These are phyloP conservation scores for Numenius phaeopus DNA, from an alignment of 2,797 vertebrate genomes.

Conservation along the genomic window DNA sequence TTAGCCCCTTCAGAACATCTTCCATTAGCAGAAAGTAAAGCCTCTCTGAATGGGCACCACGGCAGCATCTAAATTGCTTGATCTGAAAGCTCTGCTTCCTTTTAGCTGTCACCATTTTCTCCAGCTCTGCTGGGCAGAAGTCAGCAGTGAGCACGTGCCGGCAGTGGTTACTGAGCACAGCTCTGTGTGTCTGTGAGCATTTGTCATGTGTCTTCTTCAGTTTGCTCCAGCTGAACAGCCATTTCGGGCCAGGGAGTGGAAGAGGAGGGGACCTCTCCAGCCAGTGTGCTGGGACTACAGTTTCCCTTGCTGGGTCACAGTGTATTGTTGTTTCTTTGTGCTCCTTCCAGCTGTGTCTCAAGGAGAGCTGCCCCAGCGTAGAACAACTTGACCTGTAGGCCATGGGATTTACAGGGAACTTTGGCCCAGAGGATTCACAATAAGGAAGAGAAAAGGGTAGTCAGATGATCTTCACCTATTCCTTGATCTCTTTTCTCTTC, in stretches of 20 bases:
- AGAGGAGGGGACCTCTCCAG: background rate
- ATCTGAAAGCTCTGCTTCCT: background rate
- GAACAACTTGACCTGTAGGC: background rate
- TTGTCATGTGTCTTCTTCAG: background rate
- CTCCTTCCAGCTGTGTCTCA: background rate
- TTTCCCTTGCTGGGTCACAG: background rate
- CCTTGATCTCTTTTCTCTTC: background rate
- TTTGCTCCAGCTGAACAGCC: background rate
- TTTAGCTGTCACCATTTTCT: background rate
- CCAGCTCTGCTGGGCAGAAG: background rate
- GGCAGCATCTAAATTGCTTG: background rate
- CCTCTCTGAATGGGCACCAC: background rate
- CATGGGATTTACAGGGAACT: background rate
- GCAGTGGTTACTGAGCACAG: background rate
- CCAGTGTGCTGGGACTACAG: background rate
- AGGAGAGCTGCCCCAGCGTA: background rate
- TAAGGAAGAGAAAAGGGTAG: background rate
- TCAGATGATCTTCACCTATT: background rate
- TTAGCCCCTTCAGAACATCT: constrained; percentile 17
- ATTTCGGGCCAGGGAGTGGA: background rate
- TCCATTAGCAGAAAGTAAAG: constrained; percentile 10
- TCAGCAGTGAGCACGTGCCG: rapidly evolving
- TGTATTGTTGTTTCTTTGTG: background rate
- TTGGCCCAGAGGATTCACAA: rapidly evolving
- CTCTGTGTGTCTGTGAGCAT: background rate